These are phyloP conservation scores for Branchipolynoe longqiensis DNA, from an alignment of 2,888 invertebrate species.

Conservation along the genomic window DNA sequence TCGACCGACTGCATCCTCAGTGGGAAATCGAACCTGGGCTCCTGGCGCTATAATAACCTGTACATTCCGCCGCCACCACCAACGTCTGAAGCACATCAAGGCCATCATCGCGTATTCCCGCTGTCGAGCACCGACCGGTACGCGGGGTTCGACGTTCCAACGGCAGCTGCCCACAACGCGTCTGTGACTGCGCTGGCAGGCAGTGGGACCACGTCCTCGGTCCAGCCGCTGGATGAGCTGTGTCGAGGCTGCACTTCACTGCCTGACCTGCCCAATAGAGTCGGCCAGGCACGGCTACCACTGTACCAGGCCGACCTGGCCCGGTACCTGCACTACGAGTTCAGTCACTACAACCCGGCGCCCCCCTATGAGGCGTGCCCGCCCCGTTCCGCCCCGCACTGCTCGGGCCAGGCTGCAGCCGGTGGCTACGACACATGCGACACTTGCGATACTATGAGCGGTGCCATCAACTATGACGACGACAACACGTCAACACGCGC, in stretches of 20 bases:
- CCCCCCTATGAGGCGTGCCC: neutral
- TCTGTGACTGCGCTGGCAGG: constrained; percentile 43
- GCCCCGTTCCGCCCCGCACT: neutral
- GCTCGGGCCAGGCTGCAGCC: neutral
- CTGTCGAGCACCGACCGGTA: neutral
- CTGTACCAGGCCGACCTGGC: constrained; percentile 21
- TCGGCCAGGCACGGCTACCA: neutral
- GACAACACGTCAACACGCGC: constrained; percentile 55
- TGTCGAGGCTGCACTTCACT: neutral
- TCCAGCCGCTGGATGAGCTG: neutral
- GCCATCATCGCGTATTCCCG: too few species aligned
- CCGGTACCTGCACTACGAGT: constrained; percentile 9
- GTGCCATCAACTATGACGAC: neutral
- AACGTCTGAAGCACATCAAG: neutral
- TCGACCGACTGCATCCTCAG: constrained; percentile 15
- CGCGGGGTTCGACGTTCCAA: neutral
- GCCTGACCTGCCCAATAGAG: neutral
- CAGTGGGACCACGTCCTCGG: constrained; percentile 6
- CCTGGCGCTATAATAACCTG: constrained; percentile 19
- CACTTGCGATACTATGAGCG: too few species aligned
- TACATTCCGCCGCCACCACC: neutral
- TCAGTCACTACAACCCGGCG: neutral
- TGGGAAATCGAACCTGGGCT: constrained; percentile 3
- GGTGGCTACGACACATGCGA: neutral
- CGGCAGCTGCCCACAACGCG: constrained; percentile 6